Percentiles rank a stretch among this genome's conserved stretches.
Evolutionary conservation across 2,113 vertebrate genomes (phyloP).

Genomic region (Tupaia tana): DNA sequence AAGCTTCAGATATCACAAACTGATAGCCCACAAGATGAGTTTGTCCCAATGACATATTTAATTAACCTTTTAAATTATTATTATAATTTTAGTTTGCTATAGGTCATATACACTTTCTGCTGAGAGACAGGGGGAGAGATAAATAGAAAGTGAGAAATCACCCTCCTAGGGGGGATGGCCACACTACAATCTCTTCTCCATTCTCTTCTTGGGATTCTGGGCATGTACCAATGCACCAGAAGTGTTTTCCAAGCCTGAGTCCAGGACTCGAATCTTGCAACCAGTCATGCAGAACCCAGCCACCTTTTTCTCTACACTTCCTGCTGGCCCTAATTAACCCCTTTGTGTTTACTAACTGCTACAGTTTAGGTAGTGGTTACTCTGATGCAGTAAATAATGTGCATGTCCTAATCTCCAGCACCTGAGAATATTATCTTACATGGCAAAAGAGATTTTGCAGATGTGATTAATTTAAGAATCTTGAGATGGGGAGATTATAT

Average conservation of each 20-base stretch:
- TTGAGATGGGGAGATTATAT: not conserved
- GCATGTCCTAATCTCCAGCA: not conserved
- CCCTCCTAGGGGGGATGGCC: too few relatives aligned
- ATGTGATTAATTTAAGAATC: not conserved
- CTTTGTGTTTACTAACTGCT: not conserved
- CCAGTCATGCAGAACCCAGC: too few relatives aligned
- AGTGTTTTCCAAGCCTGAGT: too few relatives aligned
- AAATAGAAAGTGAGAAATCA: too few relatives aligned
- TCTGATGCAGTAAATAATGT: not conserved
- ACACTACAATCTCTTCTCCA: too few relatives aligned
- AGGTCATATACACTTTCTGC: too few relatives aligned
- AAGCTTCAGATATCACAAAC: not conserved
- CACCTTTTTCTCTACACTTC: too few relatives aligned
- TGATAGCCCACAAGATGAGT: not conserved
- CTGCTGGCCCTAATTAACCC: not conserved
- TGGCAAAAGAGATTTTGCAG: not conserved
- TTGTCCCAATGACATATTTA: not conserved
- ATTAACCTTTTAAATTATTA: not conserved
- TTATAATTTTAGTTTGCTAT: too few relatives aligned
- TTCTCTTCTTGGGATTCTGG: too few relatives aligned
- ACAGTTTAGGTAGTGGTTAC: not conserved
- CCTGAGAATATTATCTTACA: not conserved
- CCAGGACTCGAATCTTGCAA: too few relatives aligned
- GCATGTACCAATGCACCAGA: too few relatives aligned
- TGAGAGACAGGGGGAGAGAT: too few relatives aligned